Base-by-base conservation (phyloP, 1,140 invertebrate species). In the Bathynomus jamesi region DNA sequence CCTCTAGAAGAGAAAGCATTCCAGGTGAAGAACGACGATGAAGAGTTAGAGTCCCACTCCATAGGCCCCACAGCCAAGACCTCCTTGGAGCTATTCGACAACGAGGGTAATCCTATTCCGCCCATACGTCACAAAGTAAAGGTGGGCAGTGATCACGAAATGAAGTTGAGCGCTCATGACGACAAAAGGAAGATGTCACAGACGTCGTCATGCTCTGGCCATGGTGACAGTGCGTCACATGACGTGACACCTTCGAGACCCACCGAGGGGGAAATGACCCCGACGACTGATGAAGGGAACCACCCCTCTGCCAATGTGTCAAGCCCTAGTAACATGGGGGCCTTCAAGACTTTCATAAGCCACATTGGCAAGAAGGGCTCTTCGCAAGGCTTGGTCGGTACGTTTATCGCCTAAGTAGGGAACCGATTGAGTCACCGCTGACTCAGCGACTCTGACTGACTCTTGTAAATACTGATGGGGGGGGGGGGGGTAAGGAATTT, bases 41-140 rank as follows among this genome's bases (percentile, higher is more conserved):
- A 53, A 53, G 40, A 53, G 21, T 53, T 21, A 21, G 40, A 21
- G 11, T 53, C 40, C 40, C 21, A 11, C 13, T 53, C 40, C 21
- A 21, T 21, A 53, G 5, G 13, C 21, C 40, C 21, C 2, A 17
- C 40, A 17, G 13, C 40, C 13, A 53, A 53, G 61, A 85, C 86
- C 71, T 87, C 89, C 77, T 82, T 90, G 46, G 85, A 87, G 10
- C 80, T 90, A 13, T 85, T 86, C 71, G 87, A 88, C 65, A 82
- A 86, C 71, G 84, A 87, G 11, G 83, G 82, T 24, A 83, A 82
- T 75, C 89, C 89, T 0, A 77, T 85, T 11, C 82, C 85, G 70
- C 88, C 89, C 4, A 85, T 87, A 21, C 84, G 88, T 31, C 81
- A 85, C 67, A 87, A 86, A 76, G 40, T 21, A 53, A 82, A 83